A percentile compares a stretch with the other conserved stretches of the same genome.
Evolutionary conservation across 2,113 vertebrate genomes (phyloP).

Genomic region (Myotis yumanensis): DNA sequence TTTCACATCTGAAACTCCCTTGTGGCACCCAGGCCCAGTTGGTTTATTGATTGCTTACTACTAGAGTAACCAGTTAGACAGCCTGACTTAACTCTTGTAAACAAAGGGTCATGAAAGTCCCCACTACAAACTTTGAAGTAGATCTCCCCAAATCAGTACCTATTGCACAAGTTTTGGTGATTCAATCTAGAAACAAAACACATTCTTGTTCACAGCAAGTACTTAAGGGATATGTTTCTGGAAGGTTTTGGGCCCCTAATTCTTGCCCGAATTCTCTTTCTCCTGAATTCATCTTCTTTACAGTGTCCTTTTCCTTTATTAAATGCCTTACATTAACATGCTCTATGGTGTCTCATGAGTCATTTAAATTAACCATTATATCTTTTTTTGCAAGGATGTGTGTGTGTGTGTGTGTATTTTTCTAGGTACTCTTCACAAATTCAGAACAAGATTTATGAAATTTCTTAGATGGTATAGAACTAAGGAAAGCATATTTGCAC

Average conservation of each 20-base stretch:
- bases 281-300: background rate
- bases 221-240: background rate
- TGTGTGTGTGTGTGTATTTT: background rate
- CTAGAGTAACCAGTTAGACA: background rate
- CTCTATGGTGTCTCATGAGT: background rate
- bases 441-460: conserved; percentile 16
- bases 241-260: background rate
- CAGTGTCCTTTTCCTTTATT: background rate
- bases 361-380: background rate
- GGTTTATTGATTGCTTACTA: background rate
- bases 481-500: background rate
- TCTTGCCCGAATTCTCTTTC: background rate
- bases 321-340: background rate
- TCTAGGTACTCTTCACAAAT: background rate
- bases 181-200: background rate
- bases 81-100: background rate
- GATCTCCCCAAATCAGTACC: background rate
- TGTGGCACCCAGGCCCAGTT: background rate
- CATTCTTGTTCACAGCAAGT: background rate
- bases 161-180: background rate
- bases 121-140: background rate
- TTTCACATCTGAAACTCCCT: background rate
- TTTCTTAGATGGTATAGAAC: background rate
- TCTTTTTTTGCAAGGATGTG: background rate
- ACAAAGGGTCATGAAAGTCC: background rate